Conservation (phyloP, 2,888 invertebrate species). For the Stomorhina lunata region DNA sequence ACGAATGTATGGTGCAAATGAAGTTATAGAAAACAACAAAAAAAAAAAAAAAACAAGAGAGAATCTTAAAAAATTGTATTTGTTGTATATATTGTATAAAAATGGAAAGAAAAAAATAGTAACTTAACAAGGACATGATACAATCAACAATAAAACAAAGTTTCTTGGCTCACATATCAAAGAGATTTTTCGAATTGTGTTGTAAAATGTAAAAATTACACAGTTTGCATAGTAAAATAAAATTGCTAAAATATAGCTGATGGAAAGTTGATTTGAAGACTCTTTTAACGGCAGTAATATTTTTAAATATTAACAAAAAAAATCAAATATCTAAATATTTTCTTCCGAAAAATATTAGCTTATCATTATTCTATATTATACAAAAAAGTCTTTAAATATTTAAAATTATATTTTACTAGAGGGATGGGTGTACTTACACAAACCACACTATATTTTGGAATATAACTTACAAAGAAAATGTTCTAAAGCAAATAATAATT, state of each 20-base stretch:
- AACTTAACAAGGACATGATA: constrained; percentile 56
- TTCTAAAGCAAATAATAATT: constrained; percentile 70
- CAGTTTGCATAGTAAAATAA: constrained; percentile 66
- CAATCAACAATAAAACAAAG: constrained; percentile 56
- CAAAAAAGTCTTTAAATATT: not conserved
- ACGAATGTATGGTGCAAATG: constrained; percentile 23
- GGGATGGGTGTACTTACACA: constrained; percentile 3
- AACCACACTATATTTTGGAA: not conserved
- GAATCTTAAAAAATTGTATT: too few species aligned
- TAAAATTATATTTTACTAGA: not conserved
- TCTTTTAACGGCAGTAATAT: not conserved
- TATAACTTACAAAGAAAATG: constrained; percentile 60
- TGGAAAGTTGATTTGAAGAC: not conserved
- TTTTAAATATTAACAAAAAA: too few species aligned
- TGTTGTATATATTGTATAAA: too few species aligned
- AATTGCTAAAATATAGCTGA: constrained; percentile 16
- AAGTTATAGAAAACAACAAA: not conserved
- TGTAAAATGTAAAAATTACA: constrained; percentile 67
- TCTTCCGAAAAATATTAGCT: too few species aligned
- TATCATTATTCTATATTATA: too few species aligned
- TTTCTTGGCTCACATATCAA: constrained; percentile 59
- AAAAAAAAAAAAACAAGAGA: not conserved
- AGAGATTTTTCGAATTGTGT: constrained; percentile 49
- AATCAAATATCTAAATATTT: too few species aligned
- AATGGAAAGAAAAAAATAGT: constrained; percentile 23